A percentile compares a stretch with the other conserved stretches of the same genome.
Conservation (phyloP, 2,888 invertebrate genomes). For the Carcina quercana region DNA sequence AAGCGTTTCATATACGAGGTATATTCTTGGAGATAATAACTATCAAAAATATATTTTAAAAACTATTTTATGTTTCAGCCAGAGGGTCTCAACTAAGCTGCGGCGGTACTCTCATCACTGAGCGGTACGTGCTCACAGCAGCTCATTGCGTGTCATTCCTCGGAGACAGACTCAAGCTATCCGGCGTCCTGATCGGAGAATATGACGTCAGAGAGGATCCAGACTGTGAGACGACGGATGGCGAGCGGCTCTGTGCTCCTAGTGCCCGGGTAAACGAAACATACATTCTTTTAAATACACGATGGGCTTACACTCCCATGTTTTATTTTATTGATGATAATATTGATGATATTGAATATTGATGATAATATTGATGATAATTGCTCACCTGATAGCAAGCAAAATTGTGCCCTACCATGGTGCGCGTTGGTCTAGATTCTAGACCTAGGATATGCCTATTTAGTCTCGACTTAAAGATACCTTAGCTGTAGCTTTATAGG, state of each 20-base stretch:
- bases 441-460: too few relatives aligned
- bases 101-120: conserved; percentile 70
- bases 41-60: neutral
- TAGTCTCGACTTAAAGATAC: too few relatives aligned
- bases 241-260: conserved; percentile 38
- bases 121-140: conserved; percentile 73
- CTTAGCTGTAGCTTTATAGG: too few relatives aligned
- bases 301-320: too few relatives aligned
- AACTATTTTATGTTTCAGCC: conserved; percentile 21
- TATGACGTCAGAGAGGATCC: conserved; percentile 49
- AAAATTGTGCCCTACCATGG: too few relatives aligned
- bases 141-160: conserved; percentile 75
- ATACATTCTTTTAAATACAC: too few relatives aligned
- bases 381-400: too few relatives aligned
- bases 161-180: conserved; percentile 42
- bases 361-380: too few relatives aligned
- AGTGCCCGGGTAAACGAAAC: conserved; percentile 21
- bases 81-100: conserved; percentile 52
- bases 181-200: conserved; percentile 75
- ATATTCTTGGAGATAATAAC: neutral
- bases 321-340: too few relatives aligned
- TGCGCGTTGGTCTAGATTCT: too few relatives aligned
- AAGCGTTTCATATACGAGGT: too few relatives aligned
- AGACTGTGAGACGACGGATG: conserved; percentile 43
- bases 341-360: too few relatives aligned